These are phyloP conservation scores for Yponomeuta cagnagella DNA, from an alignment of 2,888 invertebrate species.

Conservation along the genomic window DNA sequence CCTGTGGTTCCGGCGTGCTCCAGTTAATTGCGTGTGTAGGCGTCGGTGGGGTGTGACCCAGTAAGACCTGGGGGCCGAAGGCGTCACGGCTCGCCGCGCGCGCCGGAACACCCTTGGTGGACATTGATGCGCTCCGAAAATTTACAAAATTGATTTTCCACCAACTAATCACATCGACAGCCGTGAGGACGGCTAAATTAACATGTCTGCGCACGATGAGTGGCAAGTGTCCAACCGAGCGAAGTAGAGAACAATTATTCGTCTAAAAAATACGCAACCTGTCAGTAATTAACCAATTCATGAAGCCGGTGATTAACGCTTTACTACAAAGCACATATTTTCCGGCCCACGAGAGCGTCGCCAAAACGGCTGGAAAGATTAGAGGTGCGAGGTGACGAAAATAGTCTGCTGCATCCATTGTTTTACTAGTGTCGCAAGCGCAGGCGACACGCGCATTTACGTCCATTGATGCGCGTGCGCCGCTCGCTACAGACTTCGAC, in stretches of 20 bases:
- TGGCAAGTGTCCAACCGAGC: no score
- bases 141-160: constrained; percentile 42
- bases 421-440: constrained; percentile 54
- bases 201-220: constrained; percentile 14
- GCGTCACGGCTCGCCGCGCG: constrained; percentile 12
- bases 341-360: constrained; percentile 46
- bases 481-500: constrained; percentile 23
- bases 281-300: constrained; percentile 14
- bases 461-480: constrained; percentile 56
- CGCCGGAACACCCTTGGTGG: constrained; percentile 46
- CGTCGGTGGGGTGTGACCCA: constrained; percentile 26
- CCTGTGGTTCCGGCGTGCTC: constrained; percentile 51
- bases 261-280: no score
- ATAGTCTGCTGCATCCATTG: constrained; percentile 41
- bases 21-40: constrained; percentile 45
- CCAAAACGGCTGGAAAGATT: constrained; percentile 46
- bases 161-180: constrained; percentile 38
- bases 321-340: constrained; percentile 28
- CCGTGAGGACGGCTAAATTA: constrained; percentile 29
- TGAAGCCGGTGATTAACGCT: constrained; percentile 28
- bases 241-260: no score
- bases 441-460: constrained; percentile 68
- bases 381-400: constrained; percentile 49
- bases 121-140: constrained; percentile 43
- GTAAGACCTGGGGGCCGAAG: constrained; percentile 32